Evolutionary conservation across 2,888 invertebrate genomes (phyloP).

Genomic region (Aporophyla nigra): DNA sequence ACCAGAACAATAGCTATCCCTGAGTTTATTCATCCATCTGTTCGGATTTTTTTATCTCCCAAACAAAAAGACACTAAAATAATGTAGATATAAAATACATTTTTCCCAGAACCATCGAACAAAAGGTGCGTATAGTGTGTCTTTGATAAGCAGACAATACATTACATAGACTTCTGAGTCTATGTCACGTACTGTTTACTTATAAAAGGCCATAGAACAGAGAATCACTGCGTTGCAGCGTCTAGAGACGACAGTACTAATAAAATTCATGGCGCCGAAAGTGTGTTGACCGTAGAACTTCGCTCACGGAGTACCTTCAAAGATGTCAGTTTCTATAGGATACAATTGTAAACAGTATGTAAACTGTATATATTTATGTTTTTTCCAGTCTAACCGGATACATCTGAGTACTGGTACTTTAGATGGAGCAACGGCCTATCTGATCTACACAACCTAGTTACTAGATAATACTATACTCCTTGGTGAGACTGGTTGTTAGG

Average conservation of each 20-base stretch:
- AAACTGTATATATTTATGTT: no score
- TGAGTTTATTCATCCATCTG: background rate
- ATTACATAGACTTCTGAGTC: background rate
- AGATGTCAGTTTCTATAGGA: background rate
- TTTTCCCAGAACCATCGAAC: slow-evolving; percentile 1
- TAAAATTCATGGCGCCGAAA: background rate
- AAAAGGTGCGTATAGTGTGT: slow-evolving; percentile 42
- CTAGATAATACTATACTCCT: no score
- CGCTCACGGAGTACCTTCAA: background rate
- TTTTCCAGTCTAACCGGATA: no score
- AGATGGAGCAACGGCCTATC: no score
- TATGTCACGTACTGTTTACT: background rate
- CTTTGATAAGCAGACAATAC: slow-evolving; percentile 41
- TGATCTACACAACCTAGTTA: no score
- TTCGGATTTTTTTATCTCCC: background rate
- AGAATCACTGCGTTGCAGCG: background rate
- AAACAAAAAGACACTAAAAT: background rate
- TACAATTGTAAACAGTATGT: no score
- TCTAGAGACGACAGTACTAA: background rate
- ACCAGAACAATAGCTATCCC: background rate
- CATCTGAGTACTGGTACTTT: no score
- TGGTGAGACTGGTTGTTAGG: no score
- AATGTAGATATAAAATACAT: background rate
- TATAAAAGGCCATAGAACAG: background rate
- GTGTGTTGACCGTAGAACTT: background rate